Percentiles rank a stretch among this genome's conserved stretches.
Evolutionary conservation across 1,140 invertebrate species (phyloP).

Genomic region (Centruroides sculpturatus): DNA sequence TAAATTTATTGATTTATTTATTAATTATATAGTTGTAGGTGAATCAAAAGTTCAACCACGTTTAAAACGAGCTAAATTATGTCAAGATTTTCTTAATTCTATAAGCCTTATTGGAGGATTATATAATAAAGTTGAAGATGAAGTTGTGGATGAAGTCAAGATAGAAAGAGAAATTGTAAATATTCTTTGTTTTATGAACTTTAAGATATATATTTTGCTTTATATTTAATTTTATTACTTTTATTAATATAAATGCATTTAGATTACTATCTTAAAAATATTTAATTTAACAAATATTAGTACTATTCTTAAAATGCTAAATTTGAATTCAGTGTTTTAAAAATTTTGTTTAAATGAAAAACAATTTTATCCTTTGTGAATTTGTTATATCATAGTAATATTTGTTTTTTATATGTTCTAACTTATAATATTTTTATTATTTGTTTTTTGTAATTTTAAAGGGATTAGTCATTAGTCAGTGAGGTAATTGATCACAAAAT

Average conservation of each 20-base stretch:
- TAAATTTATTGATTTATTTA: neutral
- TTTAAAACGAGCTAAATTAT: constrained; percentile 24
- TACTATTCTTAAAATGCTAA: too few relatives aligned
- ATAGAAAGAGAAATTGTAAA: constrained; percentile 24
- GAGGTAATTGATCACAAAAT: too few relatives aligned
- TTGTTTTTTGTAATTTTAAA: too few relatives aligned
- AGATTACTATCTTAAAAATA: too few relatives aligned
- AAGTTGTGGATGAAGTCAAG: constrained; percentile 26
- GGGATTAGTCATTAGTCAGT: too few relatives aligned
- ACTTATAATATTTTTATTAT: too few relatives aligned
- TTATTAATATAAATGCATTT: neutral
- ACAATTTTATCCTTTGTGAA: too few relatives aligned
- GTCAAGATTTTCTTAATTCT: constrained; percentile 26
- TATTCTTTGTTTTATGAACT: neutral
- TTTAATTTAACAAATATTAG: too few relatives aligned
- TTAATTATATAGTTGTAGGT: constrained; percentile 3
- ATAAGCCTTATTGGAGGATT: constrained; percentile 29
- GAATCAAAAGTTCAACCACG: constrained; percentile 11
- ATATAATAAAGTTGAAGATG: constrained; percentile 24
- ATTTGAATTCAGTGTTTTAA: too few relatives aligned
- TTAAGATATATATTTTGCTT: neutral
- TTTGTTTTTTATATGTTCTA: too few relatives aligned
- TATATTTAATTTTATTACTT: neutral
- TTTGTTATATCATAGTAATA: too few relatives aligned
- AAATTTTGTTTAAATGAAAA: too few relatives aligned